Base-by-base conservation (phyloP, 2,888 invertebrate species). In the Adelognathus sp. region DNA sequence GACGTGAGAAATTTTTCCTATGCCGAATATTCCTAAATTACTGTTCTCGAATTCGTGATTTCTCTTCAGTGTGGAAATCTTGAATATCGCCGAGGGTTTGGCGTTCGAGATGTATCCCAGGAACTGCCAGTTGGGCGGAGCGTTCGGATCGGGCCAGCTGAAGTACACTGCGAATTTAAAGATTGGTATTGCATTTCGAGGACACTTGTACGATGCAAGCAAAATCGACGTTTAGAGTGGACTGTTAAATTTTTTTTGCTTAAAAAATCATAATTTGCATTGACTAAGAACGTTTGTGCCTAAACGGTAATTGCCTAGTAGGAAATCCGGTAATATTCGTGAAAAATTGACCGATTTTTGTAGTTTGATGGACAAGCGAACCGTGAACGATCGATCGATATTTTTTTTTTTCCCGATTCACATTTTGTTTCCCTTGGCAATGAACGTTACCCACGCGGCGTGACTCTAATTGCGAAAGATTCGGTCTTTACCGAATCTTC, bases 51-150 rank as follows among this genome's bases (percentile, higher is more conserved):
- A 90, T 90, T 96, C 96, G 86, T 96, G 94, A 2, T 96, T 92
- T 88, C 95, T 96, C 87, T 97, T 97, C 31, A 97, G 91, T 84
- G 95, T 96, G 0, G 97, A 96, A 83, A 99, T 97, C 92, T 98
- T 98, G 89, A 98, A 99, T 84, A 99, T 99, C 0, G 97, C 98
- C 11, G 99, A 99, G 0, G 99, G 99, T 90, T 99, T 99, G 1
- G 93, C 92, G 89, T 99, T 99, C 2, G 98, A 96, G 81, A 99
- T 96, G 87, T 96, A 96, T 0, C 99, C 99, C 36, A 99, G 93
- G 58, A 96, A 95, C 89, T 98, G 97, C 99, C 99, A 99, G 82
- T 96, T 96, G n/a, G 96, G 97, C 56, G 96, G 97, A 1, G 96
- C 96, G 84, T 93, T 93, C 5, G 97, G 94, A 92, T 98, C 97